Base-by-base conservation (phyloP, 2,113 vertebrate species). In the Leucoraja erinaceus region DNA sequence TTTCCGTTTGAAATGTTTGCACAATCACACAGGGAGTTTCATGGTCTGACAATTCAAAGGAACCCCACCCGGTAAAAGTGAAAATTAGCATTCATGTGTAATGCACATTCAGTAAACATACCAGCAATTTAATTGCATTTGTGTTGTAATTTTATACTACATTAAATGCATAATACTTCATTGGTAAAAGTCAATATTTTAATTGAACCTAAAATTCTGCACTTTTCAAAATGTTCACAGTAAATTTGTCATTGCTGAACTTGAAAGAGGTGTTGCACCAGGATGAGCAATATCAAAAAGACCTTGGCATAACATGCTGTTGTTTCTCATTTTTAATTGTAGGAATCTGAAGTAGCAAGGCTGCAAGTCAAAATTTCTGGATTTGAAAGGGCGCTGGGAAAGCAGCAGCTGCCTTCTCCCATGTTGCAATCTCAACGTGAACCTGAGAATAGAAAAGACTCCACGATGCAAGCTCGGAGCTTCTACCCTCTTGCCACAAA, bases 341-440 rank as follows among this genome's bases (percentile, higher is more conserved):
- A 98, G 98, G 97, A 98, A 94, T 97, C 97, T 3, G 97, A 98
- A 95, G 95, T 97, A 94, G 96, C 97, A 3, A 97, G 96, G 94
- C 96, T 98, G 78, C 97, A 97, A 93, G 94, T 96, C 81, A 96
- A 95, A 94, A 95, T 97, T 95, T 97, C 97, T 93, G 96, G 96
- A 93, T 94, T 96, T 93, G 96, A 96, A 94, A 96, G 96, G 94
- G 94, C 94, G 74, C 95, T 96, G 33, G 95, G 96, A 74, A 95
- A 93, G 31, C 96, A 94, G 88, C 94, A 94, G 84, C 59, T 8
- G 5, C 83, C 94, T 18, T 93, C 94, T 0, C 93, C 94, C 90
- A n/a, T 56, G 54, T 54, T 94, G 92, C 68, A 94, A 81, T 14
- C 93, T 93, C 93, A 94, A 93, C 93, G 81, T n/a, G 88, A 90